phyloP scores from a whole-genome alignment of 2,888 invertebrate genomes.

The Temnothorax ravouxi region DNA sequence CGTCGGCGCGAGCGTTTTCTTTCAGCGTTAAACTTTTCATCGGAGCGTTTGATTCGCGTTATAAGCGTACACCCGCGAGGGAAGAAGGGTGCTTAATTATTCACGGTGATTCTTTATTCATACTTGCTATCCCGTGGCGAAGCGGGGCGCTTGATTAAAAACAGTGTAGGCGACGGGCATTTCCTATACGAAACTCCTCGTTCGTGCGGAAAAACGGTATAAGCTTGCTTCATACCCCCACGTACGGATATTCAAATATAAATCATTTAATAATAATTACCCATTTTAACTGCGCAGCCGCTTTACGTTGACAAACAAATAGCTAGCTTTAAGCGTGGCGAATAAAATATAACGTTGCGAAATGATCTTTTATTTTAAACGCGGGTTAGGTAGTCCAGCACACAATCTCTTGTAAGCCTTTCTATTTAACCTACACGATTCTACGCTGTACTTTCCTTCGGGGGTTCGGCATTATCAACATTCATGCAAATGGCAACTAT shows the following conservation, averaged over 20 bases:
- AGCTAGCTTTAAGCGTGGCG: no score
- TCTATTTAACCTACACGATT: not conserved
- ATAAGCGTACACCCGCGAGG: constrained; percentile 14
- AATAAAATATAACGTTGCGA: not conserved
- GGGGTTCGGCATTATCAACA: constrained; percentile 16
- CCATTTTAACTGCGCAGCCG: not conserved
- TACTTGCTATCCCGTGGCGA: constrained; percentile 59
- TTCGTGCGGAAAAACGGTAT: not conserved
- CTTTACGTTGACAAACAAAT: not conserved
- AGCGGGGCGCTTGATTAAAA: constrained; percentile 71
- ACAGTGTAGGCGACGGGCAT: constrained; percentile 38
- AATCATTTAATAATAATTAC: constrained; percentile 19
- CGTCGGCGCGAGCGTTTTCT: constrained; percentile 13
- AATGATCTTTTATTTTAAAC: not conserved
- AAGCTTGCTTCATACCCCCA: not conserved
- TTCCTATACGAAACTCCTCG: constrained; percentile 61
- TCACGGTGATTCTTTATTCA: constrained; percentile 73
- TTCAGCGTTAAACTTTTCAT: constrained; percentile 40
- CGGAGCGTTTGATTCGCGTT: constrained; percentile 47
- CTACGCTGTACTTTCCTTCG: not conserved
- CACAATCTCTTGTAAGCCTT: not conserved
- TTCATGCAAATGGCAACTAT: constrained; percentile 30
- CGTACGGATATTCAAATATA: not conserved
- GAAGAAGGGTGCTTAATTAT: constrained; percentile 57
- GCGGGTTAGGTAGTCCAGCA: not conserved